phyloP scores from a whole-genome alignment of 1,140 invertebrate genomes.

The Neotoxoptera formosana region DNA sequence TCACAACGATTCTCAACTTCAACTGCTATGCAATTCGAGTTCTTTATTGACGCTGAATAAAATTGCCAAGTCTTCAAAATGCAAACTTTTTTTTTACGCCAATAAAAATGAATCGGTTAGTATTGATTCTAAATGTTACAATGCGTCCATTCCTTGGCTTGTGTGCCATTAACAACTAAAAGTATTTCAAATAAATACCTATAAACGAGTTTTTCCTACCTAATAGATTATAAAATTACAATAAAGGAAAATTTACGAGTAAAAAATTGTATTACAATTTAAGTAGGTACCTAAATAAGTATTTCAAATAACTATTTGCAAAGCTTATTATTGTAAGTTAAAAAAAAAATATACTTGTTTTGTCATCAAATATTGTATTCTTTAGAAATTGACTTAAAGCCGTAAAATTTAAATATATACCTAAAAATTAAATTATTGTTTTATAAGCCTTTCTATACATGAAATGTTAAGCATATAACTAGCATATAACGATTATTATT shows the following conservation, averaged over 20 bases:
- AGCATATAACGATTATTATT: too few relatives aligned
- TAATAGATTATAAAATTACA: neutral
- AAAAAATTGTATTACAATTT: too few relatives aligned
- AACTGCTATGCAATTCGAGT: constrained; percentile 3
- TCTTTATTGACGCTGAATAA: neutral
- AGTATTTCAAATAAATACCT: neutral
- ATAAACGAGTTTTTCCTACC: neutral
- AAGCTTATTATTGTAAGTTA: neutral
- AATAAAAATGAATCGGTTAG: constrained; percentile 28
- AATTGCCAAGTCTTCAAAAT: neutral
- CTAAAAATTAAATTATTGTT: neutral
- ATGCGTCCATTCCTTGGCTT: neutral
- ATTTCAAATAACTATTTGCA: neutral
- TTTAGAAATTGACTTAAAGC: neutral
- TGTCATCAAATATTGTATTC: too few relatives aligned
- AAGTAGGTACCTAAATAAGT: too few relatives aligned
- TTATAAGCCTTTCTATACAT: too few relatives aligned
- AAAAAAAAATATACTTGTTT: too few relatives aligned
- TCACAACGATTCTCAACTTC: neutral
- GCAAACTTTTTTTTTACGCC: neutral
- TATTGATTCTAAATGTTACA: neutral
- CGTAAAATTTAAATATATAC: neutral
- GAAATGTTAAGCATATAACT: too few relatives aligned
- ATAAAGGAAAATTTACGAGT: neutral
- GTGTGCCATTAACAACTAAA: neutral